A percentile compares a stretch with the other conserved stretches of the same genome.
These are phyloP conservation scores for Squalus acanthias DNA, from an alignment of 2,797 vertebrate genomes.

Conservation along the genomic window DNA sequence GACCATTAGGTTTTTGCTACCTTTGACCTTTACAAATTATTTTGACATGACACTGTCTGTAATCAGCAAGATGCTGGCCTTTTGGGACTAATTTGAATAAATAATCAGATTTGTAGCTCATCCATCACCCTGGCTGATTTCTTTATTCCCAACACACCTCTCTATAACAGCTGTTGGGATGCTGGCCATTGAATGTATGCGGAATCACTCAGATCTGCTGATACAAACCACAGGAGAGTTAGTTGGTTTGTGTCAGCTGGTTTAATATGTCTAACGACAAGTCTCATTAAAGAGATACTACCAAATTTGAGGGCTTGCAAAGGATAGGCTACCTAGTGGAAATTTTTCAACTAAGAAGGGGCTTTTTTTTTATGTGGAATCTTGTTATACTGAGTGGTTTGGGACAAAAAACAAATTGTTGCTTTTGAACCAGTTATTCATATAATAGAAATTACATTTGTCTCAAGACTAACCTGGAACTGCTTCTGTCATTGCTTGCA, in stretches of 20 bases:
- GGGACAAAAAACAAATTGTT: neutral
- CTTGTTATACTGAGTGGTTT: neutral
- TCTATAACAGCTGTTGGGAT: conserved; percentile 52
- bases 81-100: conserved; percentile 58
- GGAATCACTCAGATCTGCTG: conserved; percentile 46
- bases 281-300: conserved; percentile 6
- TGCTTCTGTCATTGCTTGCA: neutral
- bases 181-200: conserved; percentile 48
- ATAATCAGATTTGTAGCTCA: conserved; percentile 56
- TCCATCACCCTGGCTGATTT: conserved; percentile 59
- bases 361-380: neutral
- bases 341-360: neutral
- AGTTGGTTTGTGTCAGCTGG: conserved; percentile 36
- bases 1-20: conserved; percentile 52
- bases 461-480: neutral
- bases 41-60: conserved; percentile 52
- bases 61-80: conserved; percentile 51
- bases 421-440: neutral
- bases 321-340: too few relatives aligned
- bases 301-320: neutral
- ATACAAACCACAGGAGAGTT: conserved; percentile 45
- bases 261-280: conserved; percentile 17
- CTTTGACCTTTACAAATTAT: conserved; percentile 56
- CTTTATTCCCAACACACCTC: conserved; percentile 51
- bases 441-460: neutral